These are phyloP conservation scores for Forbesichthys papilliferus DNA, from an alignment of 2,113 vertebrate species.

Conservation along the genomic window DNA sequence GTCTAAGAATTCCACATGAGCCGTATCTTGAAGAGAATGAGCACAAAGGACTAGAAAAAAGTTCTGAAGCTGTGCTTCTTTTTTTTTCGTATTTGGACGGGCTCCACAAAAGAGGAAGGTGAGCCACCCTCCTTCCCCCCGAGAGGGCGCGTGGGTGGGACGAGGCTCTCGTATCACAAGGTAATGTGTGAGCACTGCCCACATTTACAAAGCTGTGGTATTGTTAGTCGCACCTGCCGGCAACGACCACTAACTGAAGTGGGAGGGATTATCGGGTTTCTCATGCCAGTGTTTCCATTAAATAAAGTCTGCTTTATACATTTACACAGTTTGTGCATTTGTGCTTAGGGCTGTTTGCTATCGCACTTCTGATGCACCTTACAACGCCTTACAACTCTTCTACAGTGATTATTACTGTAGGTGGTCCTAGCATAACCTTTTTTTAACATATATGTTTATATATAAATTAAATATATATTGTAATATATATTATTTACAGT, in stretches of 20 bases:
- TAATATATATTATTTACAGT: too few relatives aligned
- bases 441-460: too few relatives aligned
- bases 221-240: slow-evolving; percentile 34
- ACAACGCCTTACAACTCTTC: too few relatives aligned
- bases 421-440: too few relatives aligned
- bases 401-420: too few relatives aligned
- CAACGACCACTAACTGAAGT: slow-evolving; percentile 4
- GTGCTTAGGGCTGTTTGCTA: slow-evolving; percentile 4
- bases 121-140: not conserved
- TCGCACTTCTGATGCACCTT: too few relatives aligned
- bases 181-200: not conserved
- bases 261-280: slow-evolving; percentile 2
- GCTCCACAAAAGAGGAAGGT: slow-evolving; percentile 9
- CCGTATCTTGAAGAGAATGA: slow-evolving; percentile 32
- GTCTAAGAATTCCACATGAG: slow-evolving; percentile 38
- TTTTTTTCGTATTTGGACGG: not conserved
- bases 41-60: slow-evolving; percentile 42
- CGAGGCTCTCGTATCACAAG: not conserved
- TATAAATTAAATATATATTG: too few relatives aligned
- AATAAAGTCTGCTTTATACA: not conserved
- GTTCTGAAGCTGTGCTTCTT: slow-evolving; percentile 22
- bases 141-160: not conserved
- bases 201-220: slow-evolving; percentile 20
- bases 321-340: not conserved
- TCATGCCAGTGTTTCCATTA: not conserved